Evolutionary conservation across 2,888 invertebrate genomes (phyloP), one percentile per base, ranked within the genome.

Genomic region (Acanthococcus lagerstroemiae): DNA sequence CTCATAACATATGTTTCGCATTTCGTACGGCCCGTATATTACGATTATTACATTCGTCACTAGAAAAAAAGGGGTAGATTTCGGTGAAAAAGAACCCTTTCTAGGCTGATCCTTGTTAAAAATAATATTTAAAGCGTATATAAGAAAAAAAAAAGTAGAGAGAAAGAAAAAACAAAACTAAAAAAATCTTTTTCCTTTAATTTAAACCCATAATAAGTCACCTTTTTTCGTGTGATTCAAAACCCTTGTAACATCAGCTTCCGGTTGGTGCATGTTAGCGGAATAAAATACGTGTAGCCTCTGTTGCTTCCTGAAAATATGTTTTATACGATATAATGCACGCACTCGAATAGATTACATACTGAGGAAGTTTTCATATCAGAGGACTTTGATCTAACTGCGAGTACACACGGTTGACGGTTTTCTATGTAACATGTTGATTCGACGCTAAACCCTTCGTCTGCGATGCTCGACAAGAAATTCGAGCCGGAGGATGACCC

Each of bases 1-100:
- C 58, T 58, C 58, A 46, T 58, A 46, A 45, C 58, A 58, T 58
- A 58, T 58, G 58, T 58, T 58, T 58, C 46, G 58, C 58, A 58
- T 58, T 58, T 45, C 58, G 17, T 19, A 58, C 44, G 46, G 58
- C 17, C 26, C 58, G 58, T 58, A 58, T 58, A 58, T 58, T 58
- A 58, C 26, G 46, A 58, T 58, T 58, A 58, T 46, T 58, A 58
- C 58, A 58, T 58, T 58, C 58, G 45, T 58, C 58, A 37, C 37
- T 2, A 2, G 37, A 37, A 37, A 46, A 58, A 55, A 58, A 58
- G 58, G 58, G 58, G 58, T 58, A 58, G 58, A 58, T 44, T 57
- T 46, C 25, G 26, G 46, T 25, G 26, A 58, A 58, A 58, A 58
- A 45, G 56, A 58, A 58, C 58, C 48, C 58, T 58, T 58, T 48